These are phyloP conservation scores for Elymnias hypermnestra DNA, from an alignment of 1,140 invertebrate species.

Conservation along the genomic window DNA sequence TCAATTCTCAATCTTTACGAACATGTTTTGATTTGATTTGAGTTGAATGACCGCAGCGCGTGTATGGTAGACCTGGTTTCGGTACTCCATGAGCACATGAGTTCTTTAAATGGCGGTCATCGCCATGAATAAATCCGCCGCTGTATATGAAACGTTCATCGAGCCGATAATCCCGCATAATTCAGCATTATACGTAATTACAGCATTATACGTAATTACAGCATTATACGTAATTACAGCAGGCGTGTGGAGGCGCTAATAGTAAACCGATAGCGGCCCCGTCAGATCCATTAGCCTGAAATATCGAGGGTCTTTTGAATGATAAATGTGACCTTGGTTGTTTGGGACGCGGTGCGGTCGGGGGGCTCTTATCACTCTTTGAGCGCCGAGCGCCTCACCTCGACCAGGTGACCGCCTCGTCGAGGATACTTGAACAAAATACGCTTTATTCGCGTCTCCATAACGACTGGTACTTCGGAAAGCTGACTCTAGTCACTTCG, in stretches of 20 bases:
- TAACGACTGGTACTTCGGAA: not conserved
- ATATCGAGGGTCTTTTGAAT: slow-evolving; percentile 7
- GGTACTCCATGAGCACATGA: too few relatives aligned
- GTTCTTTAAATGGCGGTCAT: not conserved
- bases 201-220: not conserved
- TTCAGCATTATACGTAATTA: not conserved
- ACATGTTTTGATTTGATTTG: too few relatives aligned
- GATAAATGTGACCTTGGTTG: slow-evolving; percentile 3
- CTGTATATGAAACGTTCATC: not conserved
- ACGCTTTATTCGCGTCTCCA: too few relatives aligned
- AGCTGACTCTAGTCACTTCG: not conserved
- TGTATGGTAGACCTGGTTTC: too few relatives aligned
- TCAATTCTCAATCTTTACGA: too few relatives aligned
- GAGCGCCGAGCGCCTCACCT: too few relatives aligned
- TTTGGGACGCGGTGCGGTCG: not conserved
- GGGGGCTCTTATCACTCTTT: too few relatives aligned
- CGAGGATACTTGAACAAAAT: too few relatives aligned
- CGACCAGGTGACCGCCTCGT: too few relatives aligned
- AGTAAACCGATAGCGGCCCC: slow-evolving; percentile 7
- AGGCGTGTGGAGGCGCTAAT: not conserved
- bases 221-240: too few relatives aligned
- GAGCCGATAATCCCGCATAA: not conserved
- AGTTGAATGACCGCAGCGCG: too few relatives aligned
- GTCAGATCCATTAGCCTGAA: slow-evolving; percentile 9
- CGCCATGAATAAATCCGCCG: not conserved